phyloP scores from a whole-genome alignment of 2,113 vertebrate species.

The Anarhynchus alexandrinus region DNA sequence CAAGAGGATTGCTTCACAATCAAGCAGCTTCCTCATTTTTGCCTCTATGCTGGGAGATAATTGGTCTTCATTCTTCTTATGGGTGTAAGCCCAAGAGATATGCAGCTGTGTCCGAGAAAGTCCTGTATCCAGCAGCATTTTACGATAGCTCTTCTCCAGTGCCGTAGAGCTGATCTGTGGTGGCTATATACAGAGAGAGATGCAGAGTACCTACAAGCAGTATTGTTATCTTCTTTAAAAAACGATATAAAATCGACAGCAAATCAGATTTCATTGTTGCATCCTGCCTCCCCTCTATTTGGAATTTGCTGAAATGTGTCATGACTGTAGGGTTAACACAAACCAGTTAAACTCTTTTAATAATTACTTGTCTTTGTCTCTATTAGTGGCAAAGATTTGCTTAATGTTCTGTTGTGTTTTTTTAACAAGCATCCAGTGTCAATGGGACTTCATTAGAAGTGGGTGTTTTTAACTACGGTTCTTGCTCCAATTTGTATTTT shows the following conservation, averaged over 20 bases:
- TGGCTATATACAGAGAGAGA: neutral
- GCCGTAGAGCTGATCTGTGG: neutral
- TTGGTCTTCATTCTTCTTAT: neutral
- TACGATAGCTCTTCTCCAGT: neutral
- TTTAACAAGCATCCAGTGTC: neutral
- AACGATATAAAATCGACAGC: neutral
- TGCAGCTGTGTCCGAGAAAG: neutral
- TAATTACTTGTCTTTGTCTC: neutral
- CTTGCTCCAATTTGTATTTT: neutral
- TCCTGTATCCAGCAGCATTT: neutral
- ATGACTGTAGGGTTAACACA: neutral
- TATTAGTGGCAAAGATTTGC: neutral
- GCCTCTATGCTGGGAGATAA: neutral
- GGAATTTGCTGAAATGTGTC: neutral
- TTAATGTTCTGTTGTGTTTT: neutral
- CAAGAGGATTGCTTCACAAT: neutral
- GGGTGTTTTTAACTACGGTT: neutral
- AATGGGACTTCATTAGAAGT: neutral
- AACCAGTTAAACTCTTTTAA: neutral
- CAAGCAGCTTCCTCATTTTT: neutral
- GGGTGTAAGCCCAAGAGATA: neutral
- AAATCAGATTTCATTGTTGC: neutral
- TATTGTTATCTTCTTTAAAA: neutral
- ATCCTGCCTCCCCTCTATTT: neutral
- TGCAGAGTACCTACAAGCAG: neutral